phyloP scores from a whole-genome alignment of 2,113 vertebrate species.

The Gavialis gangeticus region DNA sequence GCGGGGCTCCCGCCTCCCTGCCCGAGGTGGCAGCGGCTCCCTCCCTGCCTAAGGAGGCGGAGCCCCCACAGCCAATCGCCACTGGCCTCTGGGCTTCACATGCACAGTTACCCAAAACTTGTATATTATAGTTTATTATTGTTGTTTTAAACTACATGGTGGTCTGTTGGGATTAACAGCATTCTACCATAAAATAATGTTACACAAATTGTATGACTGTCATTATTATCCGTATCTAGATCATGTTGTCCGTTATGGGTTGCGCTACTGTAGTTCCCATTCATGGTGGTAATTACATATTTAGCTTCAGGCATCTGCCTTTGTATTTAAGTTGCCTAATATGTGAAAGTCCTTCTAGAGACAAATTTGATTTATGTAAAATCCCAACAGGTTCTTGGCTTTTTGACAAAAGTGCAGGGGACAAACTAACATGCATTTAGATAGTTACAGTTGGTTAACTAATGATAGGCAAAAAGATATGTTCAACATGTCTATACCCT shows the following conservation, averaged over 20 bases:
- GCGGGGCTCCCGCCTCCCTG: too few relatives aligned
- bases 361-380: background rate
- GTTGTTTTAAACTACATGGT: background rate
- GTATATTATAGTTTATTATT: background rate
- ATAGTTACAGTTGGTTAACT: background rate
- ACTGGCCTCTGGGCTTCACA: too few relatives aligned
- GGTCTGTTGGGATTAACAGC: background rate
- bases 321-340: background rate
- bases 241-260: background rate
- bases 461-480: background rate
- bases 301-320: background rate
- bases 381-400: background rate
- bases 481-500: background rate
- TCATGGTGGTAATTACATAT: background rate
- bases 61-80: too few relatives aligned
- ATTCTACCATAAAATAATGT: fast-evolving
- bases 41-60: too few relatives aligned
- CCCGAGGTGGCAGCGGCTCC: too few relatives aligned
- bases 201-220: background rate
- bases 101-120: background rate
- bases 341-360: background rate
- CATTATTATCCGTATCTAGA: background rate
- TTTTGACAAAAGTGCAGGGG: background rate
- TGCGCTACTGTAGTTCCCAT: background rate
- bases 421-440: background rate